Base-by-base conservation (phyloP, 1,140 invertebrate genomes). In the Drosophila bifasciata region DNA sequence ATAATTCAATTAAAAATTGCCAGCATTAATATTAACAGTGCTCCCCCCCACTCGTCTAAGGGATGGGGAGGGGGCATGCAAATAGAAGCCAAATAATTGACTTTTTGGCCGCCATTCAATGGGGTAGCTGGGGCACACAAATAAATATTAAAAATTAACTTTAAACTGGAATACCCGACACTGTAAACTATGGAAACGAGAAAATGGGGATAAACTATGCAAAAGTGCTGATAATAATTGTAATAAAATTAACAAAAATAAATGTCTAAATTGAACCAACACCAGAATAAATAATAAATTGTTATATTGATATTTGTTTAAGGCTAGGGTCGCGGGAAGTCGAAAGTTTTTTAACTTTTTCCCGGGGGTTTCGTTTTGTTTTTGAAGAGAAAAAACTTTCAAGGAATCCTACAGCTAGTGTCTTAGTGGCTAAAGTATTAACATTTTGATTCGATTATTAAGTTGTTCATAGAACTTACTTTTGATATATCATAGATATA, bases 401-500 rank as follows among this genome's bases (percentile, higher is more conserved):
- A 78, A 88, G 84, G 58, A 60, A 49, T 40, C 46, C 44, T 73
- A 85, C 7, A 49, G 13, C 53, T 84, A 66, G 19, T 62, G 13
- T 40, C 50, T 57, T 75, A 64, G 32, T 16, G 11, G 51, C 52
- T 79, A 76, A 19, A 76, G 23, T 64, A 36, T 58, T 78, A 73
- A 71, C 80, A 78, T 63, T 56, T 85, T 48, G 67, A n/a, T 76
- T 89, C 63, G 79, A 70, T 89, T 80, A 63, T 78, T 84, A 72
- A 89, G 89, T 94, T 93, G 96, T 97, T 97, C 96, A 97, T 96
- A 96, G 96, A 97, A 97, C 96, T 95, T 97, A 97, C 96, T 92
- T 92, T 92, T 94, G 95, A 96, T 97, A 97, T 97, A 97, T 97
- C 96, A 97, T 97, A 96, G 96, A 97, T 97, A 97, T 97, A 97